These are phyloP conservation scores for Globodera rostochiensis DNA, from an alignment of 1,140 invertebrate species.

Conservation along the genomic window DNA sequence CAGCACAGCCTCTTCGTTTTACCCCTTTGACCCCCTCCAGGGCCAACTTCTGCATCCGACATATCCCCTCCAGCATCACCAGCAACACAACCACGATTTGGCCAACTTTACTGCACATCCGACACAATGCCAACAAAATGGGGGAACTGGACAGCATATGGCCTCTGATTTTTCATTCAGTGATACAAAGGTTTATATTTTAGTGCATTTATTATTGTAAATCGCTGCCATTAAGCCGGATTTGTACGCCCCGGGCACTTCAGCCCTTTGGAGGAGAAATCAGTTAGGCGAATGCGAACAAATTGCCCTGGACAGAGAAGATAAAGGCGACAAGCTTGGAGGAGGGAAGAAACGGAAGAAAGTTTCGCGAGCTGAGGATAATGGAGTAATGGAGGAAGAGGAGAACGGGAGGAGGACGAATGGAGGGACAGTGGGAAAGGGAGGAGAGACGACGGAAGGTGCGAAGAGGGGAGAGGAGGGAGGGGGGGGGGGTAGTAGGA, in stretches of 20 bases:
- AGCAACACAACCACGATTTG: neutral
- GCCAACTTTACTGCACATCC: neutral
- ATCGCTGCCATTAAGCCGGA: neutral
- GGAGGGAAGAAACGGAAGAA: neutral
- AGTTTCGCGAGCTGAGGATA: neutral
- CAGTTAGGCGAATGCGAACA: neutral
- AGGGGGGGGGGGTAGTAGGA: neutral
- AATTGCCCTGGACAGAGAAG: neutral
- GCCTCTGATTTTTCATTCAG: neutral
- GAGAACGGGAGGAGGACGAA: neutral
- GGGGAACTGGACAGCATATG: neutral
- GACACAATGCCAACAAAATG: neutral
- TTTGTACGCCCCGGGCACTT: slow-evolving; percentile 13
- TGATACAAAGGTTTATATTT: neutral
- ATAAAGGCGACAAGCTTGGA: neutral
- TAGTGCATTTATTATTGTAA: neutral
- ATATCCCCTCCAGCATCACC: neutral
- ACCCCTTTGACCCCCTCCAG: slow-evolving; percentile 4
- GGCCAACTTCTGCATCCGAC: neutral
- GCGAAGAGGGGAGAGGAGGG: neutral
- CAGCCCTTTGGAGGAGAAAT: neutral
- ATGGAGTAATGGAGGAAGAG: neutral
- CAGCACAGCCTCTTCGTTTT: slow-evolving; percentile 2
- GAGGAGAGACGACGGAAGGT: neutral
- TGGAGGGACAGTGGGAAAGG: slow-evolving; percentile 1